Evolutionary conservation across 2,113 vertebrate species (phyloP).

Genomic region (Clupea harengus): DNA sequence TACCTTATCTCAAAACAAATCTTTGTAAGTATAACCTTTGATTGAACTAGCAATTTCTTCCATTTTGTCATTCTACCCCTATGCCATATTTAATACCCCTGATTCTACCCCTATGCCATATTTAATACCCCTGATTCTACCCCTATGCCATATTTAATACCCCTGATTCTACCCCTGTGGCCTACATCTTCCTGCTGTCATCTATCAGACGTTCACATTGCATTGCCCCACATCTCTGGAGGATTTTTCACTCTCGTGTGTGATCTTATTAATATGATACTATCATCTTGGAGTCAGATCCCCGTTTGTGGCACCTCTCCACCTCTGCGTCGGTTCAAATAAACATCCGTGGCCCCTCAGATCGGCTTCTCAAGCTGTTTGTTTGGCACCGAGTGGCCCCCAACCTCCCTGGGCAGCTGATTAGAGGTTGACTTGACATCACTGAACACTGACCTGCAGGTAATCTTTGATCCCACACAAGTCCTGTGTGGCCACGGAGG

Average conservation of each 20-base stretch:
- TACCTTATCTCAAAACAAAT: neutral
- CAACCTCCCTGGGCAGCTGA: neutral
- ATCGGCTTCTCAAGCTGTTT: conserved; percentile 1
- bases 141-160: neutral
- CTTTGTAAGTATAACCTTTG: neutral
- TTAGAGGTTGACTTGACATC: neutral
- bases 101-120: neutral
- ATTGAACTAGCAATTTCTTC: neutral
- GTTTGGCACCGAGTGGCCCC: neutral
- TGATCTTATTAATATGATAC: conserved; percentile 8
- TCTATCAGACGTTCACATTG: neutral
- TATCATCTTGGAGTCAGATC: neutral
- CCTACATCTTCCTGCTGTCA: neutral
- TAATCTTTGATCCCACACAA: neutral
- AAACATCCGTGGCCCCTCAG: neutral
- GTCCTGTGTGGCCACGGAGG: neutral
- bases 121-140: no score
- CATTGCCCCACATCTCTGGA: neutral
- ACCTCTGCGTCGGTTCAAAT: neutral
- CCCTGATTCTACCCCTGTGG: neutral
- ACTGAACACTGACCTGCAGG: conserved; percentile 1
- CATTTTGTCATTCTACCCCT: neutral
- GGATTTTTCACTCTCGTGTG: neutral
- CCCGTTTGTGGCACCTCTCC: neutral
- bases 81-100: neutral